Evolutionary conservation across 2,113 vertebrate species (phyloP), one percentile per base, ranked within the genome.

Genomic region (Setophaga coronata): DNA sequence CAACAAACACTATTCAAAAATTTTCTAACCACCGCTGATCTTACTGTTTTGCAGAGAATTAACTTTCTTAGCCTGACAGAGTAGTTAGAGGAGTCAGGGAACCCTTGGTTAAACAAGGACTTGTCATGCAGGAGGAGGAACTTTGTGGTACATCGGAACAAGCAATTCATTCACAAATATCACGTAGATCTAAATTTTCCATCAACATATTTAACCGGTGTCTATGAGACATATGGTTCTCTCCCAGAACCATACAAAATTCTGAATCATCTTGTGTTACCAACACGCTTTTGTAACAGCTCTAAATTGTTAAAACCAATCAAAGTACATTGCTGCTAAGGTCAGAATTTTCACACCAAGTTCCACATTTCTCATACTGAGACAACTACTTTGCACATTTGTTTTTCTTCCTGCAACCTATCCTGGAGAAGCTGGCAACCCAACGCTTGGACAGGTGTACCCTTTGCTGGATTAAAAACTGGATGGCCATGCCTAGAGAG

Each of bases 1-100:
- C 50, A 95, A 89, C 53, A 92, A 94, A 91, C 72, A 45, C 15
- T 64, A 28, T 11, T 80, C 29, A 81, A 60, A 96, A 66, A 33
- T 61, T 65, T 69, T 74, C 77, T 72, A 90, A 84, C 56, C 18
- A 56, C 33, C 43, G 11, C 34, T 67, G 31, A 28, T 87, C 48
- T 38, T 50, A 31, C n/a, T 72, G 67, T 50, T 93, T 77, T 18
- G 47, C 53, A 80, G 20, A 40, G 48, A 73, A 83, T 14, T 8
- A 11, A 47, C 57, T 89, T 91, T 91, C 85, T 73, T 74, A 51
- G 72, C 48, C 38, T 89, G 60, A 78, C 36, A 65, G 48, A 47
- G 50, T 45, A 95, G 51, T 66, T 7, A 47, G 33, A 78, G 17
- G 16, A 56, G 20, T 47, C 13, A 58, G 40, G 20, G 42, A 81